phyloP scores from a whole-genome alignment of 2,113 vertebrate genomes.

The Dicentrarchus labrax region DNA sequence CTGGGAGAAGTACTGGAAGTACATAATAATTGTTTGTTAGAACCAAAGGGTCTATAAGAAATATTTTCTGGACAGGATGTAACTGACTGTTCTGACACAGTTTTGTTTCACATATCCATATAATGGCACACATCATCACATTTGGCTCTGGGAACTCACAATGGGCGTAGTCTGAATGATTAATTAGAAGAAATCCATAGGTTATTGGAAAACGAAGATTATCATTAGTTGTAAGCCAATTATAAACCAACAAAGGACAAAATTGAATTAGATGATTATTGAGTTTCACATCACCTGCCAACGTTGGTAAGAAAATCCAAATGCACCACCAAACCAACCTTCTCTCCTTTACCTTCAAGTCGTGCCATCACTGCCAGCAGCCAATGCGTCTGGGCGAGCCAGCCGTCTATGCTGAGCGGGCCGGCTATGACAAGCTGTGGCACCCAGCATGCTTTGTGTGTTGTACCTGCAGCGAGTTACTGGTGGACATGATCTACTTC shows the following conservation, averaged over 20 bases:
- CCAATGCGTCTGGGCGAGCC: slow-evolving; percentile 93
- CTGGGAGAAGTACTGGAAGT: background rate
- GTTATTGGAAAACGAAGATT: background rate
- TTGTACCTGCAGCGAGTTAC: slow-evolving; percentile 90
- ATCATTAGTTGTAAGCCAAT: background rate
- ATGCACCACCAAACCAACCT: background rate
- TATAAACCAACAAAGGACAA: background rate
- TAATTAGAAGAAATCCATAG: too few species aligned
- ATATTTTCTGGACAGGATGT: slow-evolving; percentile 8
- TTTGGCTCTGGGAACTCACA: background rate
- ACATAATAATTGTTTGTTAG: slow-evolving; percentile 19
- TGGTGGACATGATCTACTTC: slow-evolving; percentile 99
- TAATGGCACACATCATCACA: background rate
- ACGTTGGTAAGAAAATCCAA: background rate
- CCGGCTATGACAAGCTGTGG: slow-evolving; percentile 96
- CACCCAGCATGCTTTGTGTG: slow-evolving; percentile 96
- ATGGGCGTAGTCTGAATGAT: background rate
- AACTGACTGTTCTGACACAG: background rate
- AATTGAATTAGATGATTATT: background rate
- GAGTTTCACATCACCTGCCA: background rate
- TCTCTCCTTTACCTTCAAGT: slow-evolving; percentile 76
- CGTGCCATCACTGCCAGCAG: slow-evolving; percentile 89
- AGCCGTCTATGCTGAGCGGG: slow-evolving; percentile 94
- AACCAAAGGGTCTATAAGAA: background rate
- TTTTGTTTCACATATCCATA: background rate